Conservation (phyloP, 2,888 invertebrate species). For the Protula sp. region DNA sequence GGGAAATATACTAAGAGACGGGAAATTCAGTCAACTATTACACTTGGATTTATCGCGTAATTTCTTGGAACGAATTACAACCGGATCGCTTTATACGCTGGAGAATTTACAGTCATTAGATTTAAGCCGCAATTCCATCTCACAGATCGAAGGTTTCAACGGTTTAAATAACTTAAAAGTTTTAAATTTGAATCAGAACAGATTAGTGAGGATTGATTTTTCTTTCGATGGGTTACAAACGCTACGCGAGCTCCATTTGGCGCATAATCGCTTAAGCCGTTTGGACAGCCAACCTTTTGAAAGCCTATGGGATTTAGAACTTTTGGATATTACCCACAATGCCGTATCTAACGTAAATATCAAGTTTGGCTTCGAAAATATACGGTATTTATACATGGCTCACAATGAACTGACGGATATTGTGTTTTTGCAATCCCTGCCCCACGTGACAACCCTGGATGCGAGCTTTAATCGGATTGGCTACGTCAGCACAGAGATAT, state of each 20-base stretch:
- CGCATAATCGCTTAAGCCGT: constrained; percentile 11
- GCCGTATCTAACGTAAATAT: neutral
- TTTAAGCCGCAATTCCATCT: constrained; percentile 17
- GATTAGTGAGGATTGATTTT: constrained; percentile 15
- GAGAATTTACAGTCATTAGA: constrained; percentile 16
- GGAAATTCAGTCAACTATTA: constrained; percentile 14
- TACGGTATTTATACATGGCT: neutral
- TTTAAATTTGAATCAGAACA: constrained; percentile 20
- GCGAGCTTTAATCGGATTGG: neutral
- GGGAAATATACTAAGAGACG: constrained; percentile 10
- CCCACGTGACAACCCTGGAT: neutral
- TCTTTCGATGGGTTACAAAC: constrained; percentile 13
- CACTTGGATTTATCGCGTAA: constrained; percentile 31
- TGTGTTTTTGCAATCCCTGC: neutral
- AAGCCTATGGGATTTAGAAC: neutral
- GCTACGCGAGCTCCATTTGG: constrained; percentile 26
- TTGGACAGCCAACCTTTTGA: neutral
- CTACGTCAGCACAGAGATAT: neutral
- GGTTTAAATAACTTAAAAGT: constrained; percentile 20
- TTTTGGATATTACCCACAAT: neutral
- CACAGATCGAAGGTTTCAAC: constrained; percentile 12
- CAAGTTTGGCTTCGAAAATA: neutral
- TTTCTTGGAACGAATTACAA: constrained; percentile 22
- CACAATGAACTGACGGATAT: neutral
- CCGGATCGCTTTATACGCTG: constrained; percentile 15